Evolutionary conservation across 2,888 invertebrate species (phyloP), one percentile per base, ranked within the genome.

Genomic region (Caenorhabditis sp.): DNA sequence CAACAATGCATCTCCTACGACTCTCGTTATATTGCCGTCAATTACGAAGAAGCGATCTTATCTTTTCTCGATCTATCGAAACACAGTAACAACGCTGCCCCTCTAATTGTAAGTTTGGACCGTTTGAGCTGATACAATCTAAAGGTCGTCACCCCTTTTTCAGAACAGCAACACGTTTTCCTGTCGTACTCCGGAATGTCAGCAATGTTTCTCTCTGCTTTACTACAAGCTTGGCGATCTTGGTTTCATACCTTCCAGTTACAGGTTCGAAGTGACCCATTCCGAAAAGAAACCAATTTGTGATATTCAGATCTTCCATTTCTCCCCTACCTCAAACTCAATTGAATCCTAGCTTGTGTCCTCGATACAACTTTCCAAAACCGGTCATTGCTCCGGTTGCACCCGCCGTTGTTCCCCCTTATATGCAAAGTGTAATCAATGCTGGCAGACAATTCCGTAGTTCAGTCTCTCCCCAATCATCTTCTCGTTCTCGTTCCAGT

Each of bases 1-100:
- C 75, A 86, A 54, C 89, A 89, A 76, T 91, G 91, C 70, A 88
- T 91, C 56, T 77, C 87, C 10, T 91, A 91, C 61, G 91, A 91
- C 68, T 88, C 90, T 2, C 86, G 91, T 28, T 89, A 89, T 63
- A 83, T 88, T 51, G 89, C 88, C 14, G 84, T 87, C 8, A 86
- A 79, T 61, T 63, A 88, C 72, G 90, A 90, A 76, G 91, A 91
- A 70, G 91, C 91, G 14, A 91, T 91, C 66, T 76, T 91, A 19
- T 85, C 91, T 1, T 91, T 91, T 76, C 86, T 90, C 14, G 91
- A 91, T 80, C 86, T 87, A 0, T 82, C 88, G 3, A 85, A 84
- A 70, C 81, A 80, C 59, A 66, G 68, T 35, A 68, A 16, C 24
- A 68, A 54, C 16, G 24, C 73, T 31, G 82, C 76, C 6, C 84